These are phyloP conservation scores for Seriola dumerili DNA, from an alignment of 2,113 vertebrate species.

Conservation along the genomic window DNA sequence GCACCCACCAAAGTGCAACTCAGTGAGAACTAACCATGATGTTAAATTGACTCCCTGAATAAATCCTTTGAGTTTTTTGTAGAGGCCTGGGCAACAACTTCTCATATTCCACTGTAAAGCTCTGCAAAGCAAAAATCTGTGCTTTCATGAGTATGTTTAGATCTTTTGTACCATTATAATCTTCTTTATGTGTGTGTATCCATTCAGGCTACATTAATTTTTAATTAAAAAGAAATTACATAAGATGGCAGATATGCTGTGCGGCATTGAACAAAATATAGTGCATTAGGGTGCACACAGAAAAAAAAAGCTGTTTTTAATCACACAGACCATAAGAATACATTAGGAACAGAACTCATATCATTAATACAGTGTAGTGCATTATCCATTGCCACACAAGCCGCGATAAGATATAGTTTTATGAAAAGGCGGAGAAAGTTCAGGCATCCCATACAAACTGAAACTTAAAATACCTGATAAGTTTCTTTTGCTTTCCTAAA, in stretches of 20 bases:
- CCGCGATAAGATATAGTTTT: neutral
- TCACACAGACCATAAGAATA: neutral
- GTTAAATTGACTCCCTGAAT: too few relatives aligned
- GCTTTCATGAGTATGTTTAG: neutral
- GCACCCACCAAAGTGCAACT: neutral
- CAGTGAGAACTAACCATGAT: neutral
- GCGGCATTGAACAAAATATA: neutral
- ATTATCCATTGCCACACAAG: neutral
- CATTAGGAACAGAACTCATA: neutral
- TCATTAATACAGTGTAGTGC: neutral
- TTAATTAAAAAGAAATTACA: neutral
- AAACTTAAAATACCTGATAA: neutral
- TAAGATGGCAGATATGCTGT: neutral
- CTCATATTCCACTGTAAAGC: neutral
- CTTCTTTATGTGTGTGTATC: neutral
- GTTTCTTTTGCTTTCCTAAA: too few relatives aligned
- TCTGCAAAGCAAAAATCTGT: neutral
- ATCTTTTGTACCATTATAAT: neutral
- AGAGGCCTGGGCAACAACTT: neutral
- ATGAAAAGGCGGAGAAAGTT: neutral
- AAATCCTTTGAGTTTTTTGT: neutral
- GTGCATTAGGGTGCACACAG: neutral
- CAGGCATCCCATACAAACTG: neutral
- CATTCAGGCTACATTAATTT: neutral
- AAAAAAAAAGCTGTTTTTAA: neutral